Conservation (phyloP, 2,888 invertebrate genomes). For the Heliconius aoede region DNA sequence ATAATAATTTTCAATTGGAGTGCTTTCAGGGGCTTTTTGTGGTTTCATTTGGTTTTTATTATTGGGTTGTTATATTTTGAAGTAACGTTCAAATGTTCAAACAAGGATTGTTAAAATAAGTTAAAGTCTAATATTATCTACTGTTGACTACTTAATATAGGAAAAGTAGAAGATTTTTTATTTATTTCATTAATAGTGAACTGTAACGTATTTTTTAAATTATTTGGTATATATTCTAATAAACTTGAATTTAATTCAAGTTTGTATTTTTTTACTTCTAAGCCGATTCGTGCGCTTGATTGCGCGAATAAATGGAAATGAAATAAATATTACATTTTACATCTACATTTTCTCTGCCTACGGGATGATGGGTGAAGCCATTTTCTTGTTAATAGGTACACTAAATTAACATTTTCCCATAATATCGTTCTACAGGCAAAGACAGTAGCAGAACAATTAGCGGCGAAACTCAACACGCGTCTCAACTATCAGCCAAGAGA, state of each 20-base stretch:
- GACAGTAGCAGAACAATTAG: slow-evolving; percentile 98
- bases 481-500: slow-evolving; percentile 98
- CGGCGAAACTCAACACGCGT: slow-evolving; percentile 97
- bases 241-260: neutral
- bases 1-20: neutral
- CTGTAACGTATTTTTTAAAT: neutral
- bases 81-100: neutral
- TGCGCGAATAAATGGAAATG: too few relatives aligned
- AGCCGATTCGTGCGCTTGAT: neutral
- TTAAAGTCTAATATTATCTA: too few relatives aligned
- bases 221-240: neutral
- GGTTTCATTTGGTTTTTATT: neutral
- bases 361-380: neutral
- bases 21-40: neutral
- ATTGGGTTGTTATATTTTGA: neutral
- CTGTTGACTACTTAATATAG: too few relatives aligned
- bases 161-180: neutral
- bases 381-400: neutral
- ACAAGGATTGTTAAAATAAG: neutral
- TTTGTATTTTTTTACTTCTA: neutral
- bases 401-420: neutral
- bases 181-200: neutral
- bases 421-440: slow-evolving; percentile 84
- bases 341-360: neutral
- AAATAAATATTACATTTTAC: too few relatives aligned